phyloP scores from a whole-genome alignment of 2,888 invertebrate genomes.

The Hesperia comma region DNA sequence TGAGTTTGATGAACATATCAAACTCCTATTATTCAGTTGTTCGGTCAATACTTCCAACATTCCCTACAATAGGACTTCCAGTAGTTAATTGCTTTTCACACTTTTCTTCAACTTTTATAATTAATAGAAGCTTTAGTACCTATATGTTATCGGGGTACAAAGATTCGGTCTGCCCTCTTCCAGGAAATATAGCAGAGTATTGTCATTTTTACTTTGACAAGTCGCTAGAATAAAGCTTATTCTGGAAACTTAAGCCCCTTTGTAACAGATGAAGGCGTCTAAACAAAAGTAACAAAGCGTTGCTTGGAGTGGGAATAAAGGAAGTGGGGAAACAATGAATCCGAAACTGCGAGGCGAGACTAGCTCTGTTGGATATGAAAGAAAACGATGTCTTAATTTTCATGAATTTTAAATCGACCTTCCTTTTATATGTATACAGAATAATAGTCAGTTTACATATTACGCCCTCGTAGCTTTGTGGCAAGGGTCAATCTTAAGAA shows the following conservation, averaged over 20 bases:
- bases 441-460: too few species aligned
- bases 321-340: conserved; percentile 25
- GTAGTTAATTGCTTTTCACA: too few species aligned
- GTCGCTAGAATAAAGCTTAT: conserved; percentile 17
- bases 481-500: too few species aligned
- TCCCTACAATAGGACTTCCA: too few species aligned
- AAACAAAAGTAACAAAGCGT: conserved; percentile 27
- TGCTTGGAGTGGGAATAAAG: conserved; percentile 15
- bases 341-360: conserved; percentile 11
- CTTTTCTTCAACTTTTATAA: too few species aligned
- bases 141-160: too few species aligned
- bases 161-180: neutral
- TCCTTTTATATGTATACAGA: neutral
- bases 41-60: too few species aligned
- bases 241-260: conserved; percentile 23
- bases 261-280: conserved; percentile 24
- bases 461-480: too few species aligned
- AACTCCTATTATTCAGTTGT: too few species aligned
- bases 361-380: conserved; percentile 1
- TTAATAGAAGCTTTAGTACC: too few species aligned
- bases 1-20: too few species aligned
- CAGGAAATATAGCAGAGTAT: neutral
- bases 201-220: conserved; percentile 1
- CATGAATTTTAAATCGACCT: neutral
- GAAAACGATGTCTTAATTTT: conserved; percentile 1